Evolutionary conservation across 2,113 vertebrate species (phyloP), one percentile per base, ranked within the genome.

Genomic region (cat (Felis catus)): DNA sequence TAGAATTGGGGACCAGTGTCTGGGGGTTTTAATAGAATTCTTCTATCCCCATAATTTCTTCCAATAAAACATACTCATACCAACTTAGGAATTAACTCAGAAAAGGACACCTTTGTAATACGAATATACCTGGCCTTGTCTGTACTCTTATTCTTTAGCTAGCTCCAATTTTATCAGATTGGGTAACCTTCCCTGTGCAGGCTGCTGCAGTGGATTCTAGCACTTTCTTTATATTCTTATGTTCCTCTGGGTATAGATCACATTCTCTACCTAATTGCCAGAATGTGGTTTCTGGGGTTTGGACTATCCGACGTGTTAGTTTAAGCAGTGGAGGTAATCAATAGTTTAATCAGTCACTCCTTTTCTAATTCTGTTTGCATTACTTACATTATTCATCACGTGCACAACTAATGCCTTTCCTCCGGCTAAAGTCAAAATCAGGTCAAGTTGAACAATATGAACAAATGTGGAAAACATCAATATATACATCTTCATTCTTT

Each of bases 311-410:
- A 68, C 0, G 7, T 61, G 79, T 86, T 74, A 89, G 88, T 79
- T 97, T 97, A 91, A 97, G 90, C 15, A 89, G 91, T 33, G 61
- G 48, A 73, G 25, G 41, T 96, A 96, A 98, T 97, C 97, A 98
- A 94, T 90, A 97, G 16, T 97, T 97, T 97, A 97, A 97, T 98
- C 96, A 94, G 80, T 86, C 94, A 81, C 33, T 95, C 89, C 79
- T 3, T 92, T 97, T 95, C 84, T 97, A 94, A 96, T 96, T 98
- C 90, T 91, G n/a, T 92, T 71, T 58, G 3, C 39, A 11, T 94
- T 95, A 51, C 53, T 95, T 96, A 48, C 51, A 89, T 93, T 89
- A 63, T 87, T 97, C 84, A 86, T 92, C 58, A 55, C 53, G 66
- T 1, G 0, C 1, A 48, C 61, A 96, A 63, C 92, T 81, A 83